Evolutionary conservation across 2,797 vertebrate genomes (phyloP), one percentile per base, ranked within the genome.

Genomic region (Etheostoma nigrum): DNA sequence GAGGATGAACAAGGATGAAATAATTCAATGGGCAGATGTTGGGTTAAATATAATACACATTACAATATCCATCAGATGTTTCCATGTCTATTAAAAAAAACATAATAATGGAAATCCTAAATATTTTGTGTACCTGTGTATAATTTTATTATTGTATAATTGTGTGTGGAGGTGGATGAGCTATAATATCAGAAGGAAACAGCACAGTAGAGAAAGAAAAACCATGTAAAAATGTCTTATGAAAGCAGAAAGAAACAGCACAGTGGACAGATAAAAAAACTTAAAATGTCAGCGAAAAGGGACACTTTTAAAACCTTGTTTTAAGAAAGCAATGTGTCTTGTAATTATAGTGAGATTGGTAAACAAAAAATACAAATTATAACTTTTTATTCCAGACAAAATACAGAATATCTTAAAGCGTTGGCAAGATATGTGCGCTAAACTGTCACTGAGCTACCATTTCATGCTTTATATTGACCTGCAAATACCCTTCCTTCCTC

Each of bases 391-490:
- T 55, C 30, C 18, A 12, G 2, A 23, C 42, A 55, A 44, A 78
- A 67, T 45, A 58, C 40, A 55, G 65, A 67, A 78, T 78, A 61
- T 59, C 79, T 79, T 57, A 40, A 85, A 72, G 52, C 30, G 6
- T 11, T 54, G 18, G 25, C 59, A 9, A 69, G 63, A 64, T 80
- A 62, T 62, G 47, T 75, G 65, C 88, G 62, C 11, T 23, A 25
- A 88, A 81, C 77, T 58, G n/a, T 62, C 57, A 69, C 45, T 79
- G 52, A 65, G 65, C 45, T 64, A 58, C 10, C 62, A 53, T 78
- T 86, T 82, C 69, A 89, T 88, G 78, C 76, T 76, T 83, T 44
- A 61, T 86, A 91, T 92, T 87, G 86, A 89, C 80, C 74, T 25
- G 79, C 40, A 82, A 89, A 92, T 78, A 81, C 86, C 87, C 73